phyloP scores from a whole-genome alignment of 2,888 invertebrate genomes.

The Synergus umbraculus region DNA sequence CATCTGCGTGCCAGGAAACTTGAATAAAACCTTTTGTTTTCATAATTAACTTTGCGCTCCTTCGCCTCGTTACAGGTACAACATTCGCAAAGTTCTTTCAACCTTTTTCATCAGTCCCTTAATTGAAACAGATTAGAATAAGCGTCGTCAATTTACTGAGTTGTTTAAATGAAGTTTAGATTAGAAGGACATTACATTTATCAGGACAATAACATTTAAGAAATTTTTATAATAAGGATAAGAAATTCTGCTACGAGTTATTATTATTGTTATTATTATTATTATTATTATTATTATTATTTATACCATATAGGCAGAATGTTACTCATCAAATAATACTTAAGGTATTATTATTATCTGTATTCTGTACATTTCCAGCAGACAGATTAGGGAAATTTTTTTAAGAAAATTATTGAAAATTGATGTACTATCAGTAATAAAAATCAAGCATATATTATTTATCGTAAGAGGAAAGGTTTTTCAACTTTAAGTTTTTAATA shows the following conservation, averaged over 20 bases:
- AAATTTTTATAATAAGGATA: too few relatives aligned
- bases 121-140: neutral
- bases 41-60: slow-evolving; percentile 53
- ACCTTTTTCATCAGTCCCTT: neutral
- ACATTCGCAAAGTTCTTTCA: neutral
- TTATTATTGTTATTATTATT: too few relatives aligned
- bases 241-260: neutral
- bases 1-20: slow-evolving; percentile 3
- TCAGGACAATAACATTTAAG: too few relatives aligned
- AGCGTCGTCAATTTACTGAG: neutral
- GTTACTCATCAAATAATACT: neutral
- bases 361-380: neutral
- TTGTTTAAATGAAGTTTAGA: too few relatives aligned
- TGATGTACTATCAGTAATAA: too few relatives aligned
- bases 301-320: neutral
- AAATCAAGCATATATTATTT: too few relatives aligned
- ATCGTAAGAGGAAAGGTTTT: too few relatives aligned
- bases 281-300: too few relatives aligned
- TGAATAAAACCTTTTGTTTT: slow-evolving; percentile 50
- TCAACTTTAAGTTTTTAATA: too few relatives aligned
- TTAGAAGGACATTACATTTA: too few relatives aligned
- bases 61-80: slow-evolving; percentile 38
- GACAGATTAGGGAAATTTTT: neutral
- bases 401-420: neutral
- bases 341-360: too few relatives aligned